Evolutionary conservation across 2,113 vertebrate genomes (phyloP), one percentile per base, ranked within the genome.

Genomic region (Tinamus guttatus): DNA sequence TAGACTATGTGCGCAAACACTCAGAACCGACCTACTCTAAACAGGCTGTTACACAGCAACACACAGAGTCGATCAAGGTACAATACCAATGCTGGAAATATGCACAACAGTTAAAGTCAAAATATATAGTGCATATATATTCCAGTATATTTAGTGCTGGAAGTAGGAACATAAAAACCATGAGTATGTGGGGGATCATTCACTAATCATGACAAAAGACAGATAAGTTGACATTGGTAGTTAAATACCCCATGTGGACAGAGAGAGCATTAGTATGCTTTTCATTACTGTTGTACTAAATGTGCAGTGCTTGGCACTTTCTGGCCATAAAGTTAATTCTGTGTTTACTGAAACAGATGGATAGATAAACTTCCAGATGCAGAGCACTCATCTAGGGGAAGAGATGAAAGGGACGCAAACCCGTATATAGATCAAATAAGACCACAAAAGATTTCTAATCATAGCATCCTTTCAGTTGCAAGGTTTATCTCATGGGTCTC

Each of bases 291-390:
- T 75, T 64, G 74, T 30, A 68, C 16, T 69, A 81, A 67, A 32
- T 60, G 41, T 81, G 83, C 78, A 85, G 54, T 20, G 27, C 64
- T 81, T 84, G 79, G 51, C 73, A 74, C 62, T 95, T 94, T 92
- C 81, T 78, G 68, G 32, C 25, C 51, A 36, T 94, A 76, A 97
- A 96, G 71, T 92, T 93, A 89, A 94, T 96, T 94, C 85, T 91
- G 49, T 92, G 63, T 87, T 96, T 96, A 78, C 82, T 88, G 54
- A 96, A 95, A 92, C 79, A 96, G 92, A 90, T 83, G 70, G 60
- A 78, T 51, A 94, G 75, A 83, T 82, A 79, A 90, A 28, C 45
- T 90, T 84, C 89, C 87, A 96, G 81, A 74, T 93, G 84, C 87
- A 82, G 62, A 84, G 36, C 30, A 62, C 62, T 93, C 56, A 82